Evolutionary conservation across 2,888 invertebrate genomes (phyloP), one percentile per base, ranked within the genome.

Genomic region (Parnassius orleans): DNA sequence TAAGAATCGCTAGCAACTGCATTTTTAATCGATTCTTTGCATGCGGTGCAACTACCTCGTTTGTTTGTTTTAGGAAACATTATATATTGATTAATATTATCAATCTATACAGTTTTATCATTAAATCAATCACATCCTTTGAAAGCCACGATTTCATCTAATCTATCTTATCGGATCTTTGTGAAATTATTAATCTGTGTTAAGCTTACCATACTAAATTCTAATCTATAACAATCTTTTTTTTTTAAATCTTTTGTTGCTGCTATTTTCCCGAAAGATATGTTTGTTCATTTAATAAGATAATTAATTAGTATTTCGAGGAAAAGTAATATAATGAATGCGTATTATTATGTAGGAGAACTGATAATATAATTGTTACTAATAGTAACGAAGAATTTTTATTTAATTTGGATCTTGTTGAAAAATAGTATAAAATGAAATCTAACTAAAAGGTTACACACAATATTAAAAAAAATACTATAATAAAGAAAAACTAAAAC

Each of bases 1-100:
- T 57, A 15, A 62, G 7, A 24, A 68, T 12, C 53, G 42, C 24
- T 9, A 47, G 24, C 51, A 48, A 60, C 66, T 57, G 66, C 72
- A 68, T 68, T 44, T 67, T 66, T 57, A 7, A 33, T 52, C 44
- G 11, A 41, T 10, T 15, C 48, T 12, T 50, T n/a, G 3, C 14
- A 50, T 41, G 14, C 24, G n/a, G 43, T 48, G 41, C 12, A 44
- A 46, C 44, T 55, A 15, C 44, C 14, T 47, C 33, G 33, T 33
- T 33, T 33, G 33, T 55, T 24, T 42, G 3, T 50, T 43, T 48
- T 14, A 47, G 48, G 11, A 24, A 24, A 33, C 51, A 11, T 63
- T 59, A 51, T 60, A 63, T 59, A 63, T 52, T 56, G 14, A 15
- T 42, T 60, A 51, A 10, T 46, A 55, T 56, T 57, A 57, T 60